Conservation (phyloP, 1,140 invertebrate genomes). For the Drosophila dunni region DNA sequence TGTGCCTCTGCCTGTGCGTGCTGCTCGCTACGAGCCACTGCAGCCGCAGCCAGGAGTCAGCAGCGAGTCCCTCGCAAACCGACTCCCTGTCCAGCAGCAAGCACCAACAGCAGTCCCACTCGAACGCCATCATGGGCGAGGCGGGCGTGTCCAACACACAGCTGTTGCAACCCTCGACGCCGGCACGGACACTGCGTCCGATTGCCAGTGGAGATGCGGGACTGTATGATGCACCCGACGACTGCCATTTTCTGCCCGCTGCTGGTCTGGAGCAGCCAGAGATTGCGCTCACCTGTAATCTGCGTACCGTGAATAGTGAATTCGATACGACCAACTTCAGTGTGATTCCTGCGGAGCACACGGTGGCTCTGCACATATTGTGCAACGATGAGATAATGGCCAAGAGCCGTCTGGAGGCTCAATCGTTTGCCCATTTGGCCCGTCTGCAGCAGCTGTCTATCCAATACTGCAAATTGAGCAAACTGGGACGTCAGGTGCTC, state of each 20-base stretch:
- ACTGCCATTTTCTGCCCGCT: constrained; percentile 86
- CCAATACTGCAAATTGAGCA: constrained; percentile 93
- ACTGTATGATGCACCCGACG: constrained; percentile 91
- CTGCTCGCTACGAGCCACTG: constrained; percentile 19
- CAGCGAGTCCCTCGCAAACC: constrained; percentile 28
- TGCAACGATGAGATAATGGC: constrained; percentile 91
- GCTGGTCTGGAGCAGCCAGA: constrained; percentile 85
- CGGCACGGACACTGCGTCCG: constrained; percentile 58
- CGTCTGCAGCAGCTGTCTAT: constrained; percentile 91
- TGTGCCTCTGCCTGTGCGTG: constrained; percentile 35
- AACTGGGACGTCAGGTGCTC: constrained; percentile 90
- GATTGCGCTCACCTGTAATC: constrained; percentile 91
- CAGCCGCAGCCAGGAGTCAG: constrained; percentile 20
- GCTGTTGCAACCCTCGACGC: constrained; percentile 61
- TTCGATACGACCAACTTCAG: constrained; percentile 95
- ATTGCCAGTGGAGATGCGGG: constrained; percentile 56
- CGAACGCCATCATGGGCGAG: constrained; percentile 81
- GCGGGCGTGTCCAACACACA: constrained; percentile 75
- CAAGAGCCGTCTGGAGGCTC: constrained; percentile 89
- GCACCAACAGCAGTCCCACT: constrained; percentile 65
- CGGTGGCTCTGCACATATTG: constrained; percentile 90
- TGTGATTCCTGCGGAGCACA: constrained; percentile 93
- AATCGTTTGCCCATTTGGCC: constrained; percentile 91
- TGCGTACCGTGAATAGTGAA: constrained; percentile 92
- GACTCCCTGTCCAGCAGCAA: constrained; percentile 50